Evolutionary conservation across 2,888 invertebrate genomes (phyloP), one percentile per base, ranked within the genome.

Genomic region (Odontocolon sp.): DNA sequence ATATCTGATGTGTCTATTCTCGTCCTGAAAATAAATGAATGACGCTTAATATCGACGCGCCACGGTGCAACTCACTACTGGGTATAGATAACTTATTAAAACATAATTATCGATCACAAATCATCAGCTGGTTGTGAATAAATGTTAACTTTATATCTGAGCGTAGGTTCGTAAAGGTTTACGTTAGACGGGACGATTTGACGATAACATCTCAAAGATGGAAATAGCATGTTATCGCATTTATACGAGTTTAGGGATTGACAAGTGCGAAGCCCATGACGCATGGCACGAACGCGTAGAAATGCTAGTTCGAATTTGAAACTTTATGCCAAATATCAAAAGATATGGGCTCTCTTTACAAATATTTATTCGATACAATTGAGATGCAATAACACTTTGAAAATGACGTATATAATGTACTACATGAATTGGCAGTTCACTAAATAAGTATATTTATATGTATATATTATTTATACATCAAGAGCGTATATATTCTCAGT

Each of bases 41-140:
- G 1, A 57, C 26, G 18, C 9, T 9, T 3, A 57, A 9, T 11
- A 50, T 31, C 23, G 23, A 14, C 14, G 40, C 38, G 56, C 40
- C 33, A 23, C 21, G 28, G 6, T 9, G 16, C 1, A 18, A 26
- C 18, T 26, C 31, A 26, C 47, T 56, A 47, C 5, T 33, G 11
- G 54, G 23, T 67, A 56, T 47, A 61, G 18, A 64, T 50, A 42
- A 23, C n/a, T 66, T 45, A 42, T 52, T 36, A 54, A 61, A 63
- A 28, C 45, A 63, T 72, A 76, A 66, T 77, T 77, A 71, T 74
- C 80, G 78, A 83, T 84, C 85, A 85, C 82, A 87, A 86, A 85
- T 87, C 87, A 87, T 87, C 85, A 86, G 84, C 84, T 87, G 87
- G 87, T 87, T 87, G 87, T 87, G 87, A 87, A 80, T 87, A 86